phyloP scores from a whole-genome alignment of 2,888 invertebrate species.

The Dilophus febrilis region DNA sequence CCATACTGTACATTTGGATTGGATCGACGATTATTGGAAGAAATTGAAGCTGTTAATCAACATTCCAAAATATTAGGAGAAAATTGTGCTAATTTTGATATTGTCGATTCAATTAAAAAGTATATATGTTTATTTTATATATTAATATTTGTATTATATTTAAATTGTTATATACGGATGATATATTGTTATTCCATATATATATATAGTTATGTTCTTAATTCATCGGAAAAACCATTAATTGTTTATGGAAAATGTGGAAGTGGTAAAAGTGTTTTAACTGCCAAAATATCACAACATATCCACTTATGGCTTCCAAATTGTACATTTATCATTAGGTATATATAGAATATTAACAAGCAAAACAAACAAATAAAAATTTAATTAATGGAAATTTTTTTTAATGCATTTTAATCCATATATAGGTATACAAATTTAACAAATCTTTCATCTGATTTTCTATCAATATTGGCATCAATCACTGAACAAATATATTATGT shows the following conservation, averaged over 20 bases:
- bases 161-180: background rate
- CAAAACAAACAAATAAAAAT: background rate
- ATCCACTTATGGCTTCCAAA: constrained; percentile 47
- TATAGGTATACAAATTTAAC: constrained; percentile 24
- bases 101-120: constrained; percentile 25
- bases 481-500: constrained; percentile 58
- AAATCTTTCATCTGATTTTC: constrained; percentile 23
- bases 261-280: constrained; percentile 65
- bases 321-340: constrained; percentile 34
- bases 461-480: constrained; percentile 48
- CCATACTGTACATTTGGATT: constrained; percentile 49
- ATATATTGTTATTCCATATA: constrained; percentile 3
- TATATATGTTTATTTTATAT: constrained; percentile 5
- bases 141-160: background rate
- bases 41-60: constrained; percentile 50
- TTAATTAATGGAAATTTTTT: background rate
- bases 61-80: constrained; percentile 49
- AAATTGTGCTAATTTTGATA: constrained; percentile 32
- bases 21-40: constrained; percentile 52
- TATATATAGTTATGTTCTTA: constrained; percentile 42
- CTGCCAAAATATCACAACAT: constrained; percentile 52
- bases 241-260: constrained; percentile 64
- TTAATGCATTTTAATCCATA: no score
- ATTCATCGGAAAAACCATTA: constrained; percentile 43
- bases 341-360: background rate